These are phyloP conservation scores for Punctoribates punctum DNA, from an alignment of 2,888 invertebrate species.

Conservation along the genomic window DNA sequence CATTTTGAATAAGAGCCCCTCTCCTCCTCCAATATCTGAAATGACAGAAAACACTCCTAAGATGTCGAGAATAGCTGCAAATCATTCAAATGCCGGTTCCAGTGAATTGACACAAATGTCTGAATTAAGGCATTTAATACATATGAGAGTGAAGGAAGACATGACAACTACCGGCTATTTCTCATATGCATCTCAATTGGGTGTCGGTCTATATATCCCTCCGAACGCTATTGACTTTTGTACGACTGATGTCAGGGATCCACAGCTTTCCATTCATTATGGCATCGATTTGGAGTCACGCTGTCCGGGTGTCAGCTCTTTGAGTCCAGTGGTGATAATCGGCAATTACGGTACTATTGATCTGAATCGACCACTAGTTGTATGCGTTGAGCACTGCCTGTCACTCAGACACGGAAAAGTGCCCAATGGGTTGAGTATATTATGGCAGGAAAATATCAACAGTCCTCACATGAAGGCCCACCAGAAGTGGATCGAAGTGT, in stretches of 20 bases:
- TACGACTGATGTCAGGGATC: background rate
- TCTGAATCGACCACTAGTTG: constrained; percentile 33
- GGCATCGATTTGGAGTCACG: constrained; percentile 31
- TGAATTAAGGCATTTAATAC: constrained; percentile 19
- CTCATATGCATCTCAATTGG: constrained; percentile 27
- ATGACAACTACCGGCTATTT: constrained; percentile 31
- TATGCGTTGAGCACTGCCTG: constrained; percentile 34
- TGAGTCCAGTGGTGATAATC: constrained; percentile 37
- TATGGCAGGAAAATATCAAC: constrained; percentile 35
- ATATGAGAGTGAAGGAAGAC: constrained; percentile 25
- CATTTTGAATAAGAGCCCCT: constrained; percentile 14
- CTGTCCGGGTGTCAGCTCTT: constrained; percentile 9
- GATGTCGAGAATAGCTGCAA: background rate
- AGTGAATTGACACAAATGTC: constrained; percentile 1
- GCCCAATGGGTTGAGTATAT: constrained; percentile 24
- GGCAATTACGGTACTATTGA: constrained; percentile 1
- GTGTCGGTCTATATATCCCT: constrained; percentile 37
- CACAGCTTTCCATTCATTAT: constrained; percentile 23
- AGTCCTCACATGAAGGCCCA: background rate
- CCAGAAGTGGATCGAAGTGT: constrained; percentile 38
- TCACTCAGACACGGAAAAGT: constrained; percentile 1
- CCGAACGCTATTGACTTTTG: constrained; percentile 17
- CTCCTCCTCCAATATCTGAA: background rate
- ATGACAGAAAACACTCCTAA: background rate
- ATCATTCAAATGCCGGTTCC: background rate